These are phyloP conservation scores for Procambarus virginalis DNA, from an alignment of 1,140 invertebrate genomes.

Conservation along the genomic window DNA sequence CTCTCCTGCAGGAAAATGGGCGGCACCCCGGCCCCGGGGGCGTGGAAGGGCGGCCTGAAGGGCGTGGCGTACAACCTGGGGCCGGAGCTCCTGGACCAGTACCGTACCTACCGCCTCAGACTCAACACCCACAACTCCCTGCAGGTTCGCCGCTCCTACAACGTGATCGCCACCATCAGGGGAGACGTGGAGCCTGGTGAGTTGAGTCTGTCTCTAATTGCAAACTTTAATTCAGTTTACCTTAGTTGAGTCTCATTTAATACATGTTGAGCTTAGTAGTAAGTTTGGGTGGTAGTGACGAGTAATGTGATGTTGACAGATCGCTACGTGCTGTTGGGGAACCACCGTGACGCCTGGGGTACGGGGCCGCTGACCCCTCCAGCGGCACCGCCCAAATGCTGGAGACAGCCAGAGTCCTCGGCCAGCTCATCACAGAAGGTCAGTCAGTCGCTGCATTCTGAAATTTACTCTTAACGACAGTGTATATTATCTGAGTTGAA, in stretches of 20 bases:
- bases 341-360: slow-evolving; percentile 77
- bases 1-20: slow-evolving; percentile 25
- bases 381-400: slow-evolving; percentile 76
- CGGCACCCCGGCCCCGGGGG: neutral
- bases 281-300: too few species aligned
- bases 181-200: slow-evolving; percentile 69
- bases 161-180: slow-evolving; percentile 71
- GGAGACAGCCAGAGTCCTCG: slow-evolving; percentile 55
- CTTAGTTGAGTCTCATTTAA: too few species aligned
- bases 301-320: slow-evolving; percentile 24
- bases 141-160: slow-evolving; percentile 70
- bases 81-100: slow-evolving; percentile 77
- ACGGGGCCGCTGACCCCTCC: slow-evolving; percentile 79
- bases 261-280: too few species aligned
- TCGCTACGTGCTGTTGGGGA: slow-evolving; percentile 74
- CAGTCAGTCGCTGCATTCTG: too few species aligned
- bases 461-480: too few species aligned
- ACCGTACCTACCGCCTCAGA: slow-evolving; percentile 75
- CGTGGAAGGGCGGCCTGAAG: slow-evolving; percentile 73
- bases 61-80: slow-evolving; percentile 79
- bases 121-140: slow-evolving; percentile 75
- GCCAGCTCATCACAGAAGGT: slow-evolving; percentile 6
- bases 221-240: too few species aligned
- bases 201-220: neutral
- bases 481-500: too few species aligned